Base-by-base conservation (phyloP, 2,113 vertebrate species). In the Athene noctua region DNA sequence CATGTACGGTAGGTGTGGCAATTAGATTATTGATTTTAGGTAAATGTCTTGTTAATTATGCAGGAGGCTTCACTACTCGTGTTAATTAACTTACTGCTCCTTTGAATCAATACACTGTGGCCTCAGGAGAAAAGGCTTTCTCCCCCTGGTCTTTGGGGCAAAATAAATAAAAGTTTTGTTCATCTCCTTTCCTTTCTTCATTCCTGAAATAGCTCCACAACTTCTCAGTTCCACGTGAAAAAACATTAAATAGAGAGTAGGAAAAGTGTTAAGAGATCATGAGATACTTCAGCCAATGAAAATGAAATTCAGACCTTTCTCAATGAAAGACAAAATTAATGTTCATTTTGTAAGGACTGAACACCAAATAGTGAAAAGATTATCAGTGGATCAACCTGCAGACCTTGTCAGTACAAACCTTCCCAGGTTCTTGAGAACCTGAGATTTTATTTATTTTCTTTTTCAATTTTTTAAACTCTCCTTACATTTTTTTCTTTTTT, bases 1-100 rank as follows among this genome's bases (percentile, higher is more conserved):
- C 94, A 95, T 96, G 95, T 96, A 97, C 0, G 62, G 96, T 98
- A 98, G 98, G 98, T 98, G 98, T 98, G 98, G 98, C 98, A 98
- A 98, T 98, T 99, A 98, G 98, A 95, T 98, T 98, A 99, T 98
- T 98, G 98, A 99, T 98, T 98, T 98, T 98, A 98, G 97, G 97
- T 98, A 98, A 98, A 98, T 98, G 98, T 97, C 98, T 98, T 96
- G 97, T 98, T 98, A 98, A 98, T 98, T 98, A 98, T 98, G 98
- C 98, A 98, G 95, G 96, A 98, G 97, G 97, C 97, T 98, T 98
- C 97, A 98, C 96, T 97, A 97, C 97, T 97, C 40, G 72, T 97
- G 97, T 98, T 99, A 98, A 98, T 99, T 98, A 98, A 99, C 96
- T 98, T 94, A 97, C 97, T 98, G 97, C 95, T 98, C 98, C 91